Evolutionary conservation across 1,140 invertebrate genomes (phyloP), one percentile per base, ranked within the genome.

Genomic region (Drosophila jambulina): DNA sequence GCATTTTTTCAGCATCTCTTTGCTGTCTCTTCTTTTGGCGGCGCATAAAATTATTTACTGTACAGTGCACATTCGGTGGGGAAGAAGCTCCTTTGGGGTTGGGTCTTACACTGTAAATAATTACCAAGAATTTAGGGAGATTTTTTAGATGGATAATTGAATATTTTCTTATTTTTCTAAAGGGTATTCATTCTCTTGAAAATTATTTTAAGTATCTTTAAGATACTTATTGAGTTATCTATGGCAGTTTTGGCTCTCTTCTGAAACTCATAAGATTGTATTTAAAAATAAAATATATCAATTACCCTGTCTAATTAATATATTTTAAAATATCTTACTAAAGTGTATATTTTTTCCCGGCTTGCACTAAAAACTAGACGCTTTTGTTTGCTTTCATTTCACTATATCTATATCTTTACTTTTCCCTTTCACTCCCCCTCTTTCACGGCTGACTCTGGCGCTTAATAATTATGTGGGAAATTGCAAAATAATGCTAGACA

Each of bases 391-490:
- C 71, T 64, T 77, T 82, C 62, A 69, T 79, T 82, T 67, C 27
- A 49, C 64, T 71, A 19, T n/a, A 29, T 36, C 57, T 62, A 36
- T 54, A 12, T 27, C 25, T 49, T 3, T n/a, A 29, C 25, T n/a
- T 49, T 49, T 49, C 17, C 12, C 29, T 36, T 63, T 51, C 32
- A 13, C 32, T 42, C 43, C 21, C 56, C 75, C 54, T 65, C 70
- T 53, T 65, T 12, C 12, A 12, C 32, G 32, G 2, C 36, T 32
- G 43, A 61, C 42, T 48, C 19, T 51, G 77, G 82, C 81, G 78
- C 82, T 87, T 84, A 62, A 81, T 85, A 88, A 90, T 88, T 88
- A 90, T 88, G 85, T 88, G 85, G 71, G 85, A 88, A 90, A 85
- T 82, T 85, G 61, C 62, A 69, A 90, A 88, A 90, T 74, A 80